These are phyloP conservation scores for Epinotia bilunana DNA, from an alignment of 2,888 invertebrate genomes.

Conservation along the genomic window DNA sequence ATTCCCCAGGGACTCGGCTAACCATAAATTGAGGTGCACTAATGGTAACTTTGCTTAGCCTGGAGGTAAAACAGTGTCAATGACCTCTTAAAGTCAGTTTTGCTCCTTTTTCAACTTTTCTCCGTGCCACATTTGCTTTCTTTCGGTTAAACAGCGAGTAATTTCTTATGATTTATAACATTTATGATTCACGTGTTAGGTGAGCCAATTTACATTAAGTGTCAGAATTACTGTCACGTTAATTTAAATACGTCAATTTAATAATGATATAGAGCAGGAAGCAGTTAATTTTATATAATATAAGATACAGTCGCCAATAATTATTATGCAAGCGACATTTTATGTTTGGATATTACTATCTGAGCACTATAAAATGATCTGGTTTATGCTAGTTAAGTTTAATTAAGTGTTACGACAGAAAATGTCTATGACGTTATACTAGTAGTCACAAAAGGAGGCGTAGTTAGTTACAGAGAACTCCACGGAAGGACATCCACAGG, in stretches of 20 bases:
- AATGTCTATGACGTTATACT: background rate
- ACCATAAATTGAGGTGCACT: slow-evolving; percentile 49
- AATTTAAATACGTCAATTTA: slow-evolving; percentile 5
- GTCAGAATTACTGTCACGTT: slow-evolving; percentile 4
- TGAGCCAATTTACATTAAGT: slow-evolving; percentile 18
- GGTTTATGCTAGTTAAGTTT: background rate
- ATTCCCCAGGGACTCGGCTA: slow-evolving; percentile 44
- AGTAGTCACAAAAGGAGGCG: too few relatives aligned
- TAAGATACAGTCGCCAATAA: background rate
- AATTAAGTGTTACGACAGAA: background rate
- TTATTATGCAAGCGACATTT: slow-evolving; percentile 16
- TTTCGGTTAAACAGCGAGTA: slow-evolving; percentile 42
- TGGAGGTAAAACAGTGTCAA: slow-evolving; percentile 47
- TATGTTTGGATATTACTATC: slow-evolving; percentile 1
- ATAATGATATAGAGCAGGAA: background rate
- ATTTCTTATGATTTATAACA: slow-evolving; percentile 46
- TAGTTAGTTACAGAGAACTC: too few relatives aligned
- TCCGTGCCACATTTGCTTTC: slow-evolving; percentile 43
- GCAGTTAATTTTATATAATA: background rate
- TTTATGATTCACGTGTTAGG: slow-evolving; percentile 31
- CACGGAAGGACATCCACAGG: too few relatives aligned
- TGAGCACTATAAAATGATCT: slow-evolving; percentile 5
- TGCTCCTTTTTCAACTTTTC: slow-evolving; percentile 31
- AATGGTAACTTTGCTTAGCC: slow-evolving; percentile 48
- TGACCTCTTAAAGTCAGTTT: slow-evolving; percentile 45